These are phyloP conservation scores for Scrobipalpa atriplicella DNA, from an alignment of 2,888 invertebrate species.

Conservation along the genomic window DNA sequence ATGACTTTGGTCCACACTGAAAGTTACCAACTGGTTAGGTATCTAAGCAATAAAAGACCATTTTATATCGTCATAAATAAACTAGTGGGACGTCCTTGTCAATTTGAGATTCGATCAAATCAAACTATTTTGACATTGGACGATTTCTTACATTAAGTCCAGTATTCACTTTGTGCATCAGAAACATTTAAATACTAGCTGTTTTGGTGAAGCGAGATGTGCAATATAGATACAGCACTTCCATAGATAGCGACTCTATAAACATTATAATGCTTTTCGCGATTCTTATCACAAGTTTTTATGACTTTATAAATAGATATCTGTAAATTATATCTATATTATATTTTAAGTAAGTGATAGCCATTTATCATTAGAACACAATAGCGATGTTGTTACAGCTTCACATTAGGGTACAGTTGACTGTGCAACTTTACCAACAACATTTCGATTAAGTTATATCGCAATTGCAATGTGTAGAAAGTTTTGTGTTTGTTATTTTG, in stretches of 20 bases:
- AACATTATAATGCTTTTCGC: slow-evolving; percentile 64
- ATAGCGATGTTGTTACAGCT: slow-evolving; percentile 44
- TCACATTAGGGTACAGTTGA: neutral
- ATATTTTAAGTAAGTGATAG: slow-evolving; percentile 43
- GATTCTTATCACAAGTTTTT: slow-evolving; percentile 75
- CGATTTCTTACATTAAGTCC: too few species aligned
- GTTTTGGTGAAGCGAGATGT: slow-evolving; percentile 58
- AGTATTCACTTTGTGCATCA: too few species aligned
- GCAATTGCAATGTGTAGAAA: slow-evolving; percentile 21
- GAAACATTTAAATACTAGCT: too few species aligned
- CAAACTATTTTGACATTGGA: slow-evolving; percentile 27
- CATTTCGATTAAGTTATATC: neutral
- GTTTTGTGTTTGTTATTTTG: slow-evolving; percentile 13
- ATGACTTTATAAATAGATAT: slow-evolving; percentile 73
- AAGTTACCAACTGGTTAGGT: slow-evolving; percentile 33
- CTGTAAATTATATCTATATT: slow-evolving; percentile 71
- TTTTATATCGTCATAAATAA: slow-evolving; percentile 10
- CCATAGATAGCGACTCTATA: slow-evolving; percentile 65
- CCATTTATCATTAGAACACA: slow-evolving; percentile 58
- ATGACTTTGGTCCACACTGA: too few species aligned
- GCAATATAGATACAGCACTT: slow-evolving; percentile 66
- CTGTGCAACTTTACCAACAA: neutral
- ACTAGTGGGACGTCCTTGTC: neutral
- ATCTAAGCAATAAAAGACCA: slow-evolving; percentile 33
- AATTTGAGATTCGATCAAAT: slow-evolving; percentile 40